A percentile compares a stretch with the other conserved stretches of the same genome.
Conservation (phyloP, 1,140 invertebrate species). For the Drosophila navojoa region DNA sequence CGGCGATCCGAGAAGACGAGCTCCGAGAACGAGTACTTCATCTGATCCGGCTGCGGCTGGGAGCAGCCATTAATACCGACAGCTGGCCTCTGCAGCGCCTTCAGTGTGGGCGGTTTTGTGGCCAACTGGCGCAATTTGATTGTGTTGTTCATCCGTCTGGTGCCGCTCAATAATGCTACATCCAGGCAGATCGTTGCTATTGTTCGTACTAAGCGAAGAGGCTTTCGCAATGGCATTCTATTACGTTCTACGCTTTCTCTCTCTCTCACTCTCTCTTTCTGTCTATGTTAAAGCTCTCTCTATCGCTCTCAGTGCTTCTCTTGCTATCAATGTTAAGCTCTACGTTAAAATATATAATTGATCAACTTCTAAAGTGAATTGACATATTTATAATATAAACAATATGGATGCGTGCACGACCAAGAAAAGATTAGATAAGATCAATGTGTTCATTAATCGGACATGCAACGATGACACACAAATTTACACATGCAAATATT, state of each 20-base stretch:
- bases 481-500: not conserved
- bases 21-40: conserved; percentile 22
- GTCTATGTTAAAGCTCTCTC: not conserved
- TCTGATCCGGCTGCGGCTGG: not conserved
- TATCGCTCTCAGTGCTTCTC: not conserved
- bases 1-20: conserved; percentile 32
- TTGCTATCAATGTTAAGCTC: not conserved
- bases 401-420: conserved; percentile 6
- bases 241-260: not conserved
- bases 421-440: not conserved
- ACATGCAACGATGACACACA: not conserved
- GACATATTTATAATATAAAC: conserved; percentile 3
- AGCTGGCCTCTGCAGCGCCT: not conserved
- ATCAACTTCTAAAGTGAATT: not conserved
- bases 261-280: not conserved
- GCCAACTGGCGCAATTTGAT: not conserved
- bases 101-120: not conserved
- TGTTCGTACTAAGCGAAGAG: not conserved
- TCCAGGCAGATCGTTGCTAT: not conserved
- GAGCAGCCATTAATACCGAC: conserved; percentile 1
- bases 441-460: not conserved
- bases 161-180: not conserved
- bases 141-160: not conserved
- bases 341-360: not conserved
- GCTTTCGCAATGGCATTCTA: conserved; percentile 2